A percentile compares a stretch with the other conserved stretches of the same genome.
Evolutionary conservation across 1,140 invertebrate genomes (phyloP).

Genomic region (Stegodyphus dumicola): DNA sequence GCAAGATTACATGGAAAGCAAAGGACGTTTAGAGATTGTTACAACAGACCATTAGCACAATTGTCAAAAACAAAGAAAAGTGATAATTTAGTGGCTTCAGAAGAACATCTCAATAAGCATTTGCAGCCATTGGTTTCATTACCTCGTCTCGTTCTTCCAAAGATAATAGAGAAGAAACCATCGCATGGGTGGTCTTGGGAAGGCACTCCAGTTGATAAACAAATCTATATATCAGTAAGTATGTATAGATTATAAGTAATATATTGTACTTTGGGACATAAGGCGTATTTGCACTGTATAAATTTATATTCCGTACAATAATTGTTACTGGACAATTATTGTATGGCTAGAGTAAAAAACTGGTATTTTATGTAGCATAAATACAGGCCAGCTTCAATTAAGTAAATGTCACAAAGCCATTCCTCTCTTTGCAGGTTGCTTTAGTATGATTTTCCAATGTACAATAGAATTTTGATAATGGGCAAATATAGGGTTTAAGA

Average conservation of each 20-base stretch:
- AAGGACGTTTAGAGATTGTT: constrained; percentile 50
- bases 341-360: too few relatives aligned
- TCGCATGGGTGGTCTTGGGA: constrained; percentile 93
- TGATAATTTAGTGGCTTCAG: not conserved
- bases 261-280: too few relatives aligned
- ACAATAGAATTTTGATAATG: too few relatives aligned
- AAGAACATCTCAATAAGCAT: constrained; percentile 20
- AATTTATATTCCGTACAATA: too few relatives aligned
- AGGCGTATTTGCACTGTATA: too few relatives aligned
- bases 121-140: constrained; percentile 33
- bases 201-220: constrained; percentile 82
- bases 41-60: constrained; percentile 43
- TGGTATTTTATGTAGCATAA: too few relatives aligned
- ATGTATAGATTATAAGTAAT: not conserved
- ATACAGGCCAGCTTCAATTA: too few relatives aligned
- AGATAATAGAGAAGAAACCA: constrained; percentile 4
- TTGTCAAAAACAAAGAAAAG: constrained; percentile 4
- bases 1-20: constrained; percentile 51
- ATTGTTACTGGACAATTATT: too few relatives aligned
- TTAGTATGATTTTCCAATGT: too few relatives aligned
- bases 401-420: too few relatives aligned
- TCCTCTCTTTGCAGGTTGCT: too few relatives aligned
- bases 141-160: constrained; percentile 50
- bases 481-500: too few relatives aligned
- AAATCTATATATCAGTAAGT: constrained; percentile 89